Conservation (phyloP, 2,113 vertebrate genomes). For the Sakesphorus luctuosus region DNA sequence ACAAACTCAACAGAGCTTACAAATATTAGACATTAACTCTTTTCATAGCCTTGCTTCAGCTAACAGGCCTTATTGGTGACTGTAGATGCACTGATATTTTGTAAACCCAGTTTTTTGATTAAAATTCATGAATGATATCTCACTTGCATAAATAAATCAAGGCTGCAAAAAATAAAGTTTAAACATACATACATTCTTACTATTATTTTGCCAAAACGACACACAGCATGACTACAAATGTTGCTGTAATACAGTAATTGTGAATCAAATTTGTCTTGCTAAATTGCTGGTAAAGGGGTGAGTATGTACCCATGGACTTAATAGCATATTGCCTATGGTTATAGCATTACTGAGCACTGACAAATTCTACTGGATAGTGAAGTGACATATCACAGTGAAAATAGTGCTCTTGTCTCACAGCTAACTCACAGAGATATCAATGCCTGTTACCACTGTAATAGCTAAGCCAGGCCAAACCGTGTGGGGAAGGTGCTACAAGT, state of each 20-base stretch:
- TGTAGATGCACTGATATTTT: conserved; percentile 64
- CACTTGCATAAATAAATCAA: conserved; percentile 77
- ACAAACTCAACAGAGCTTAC: conserved; percentile 62
- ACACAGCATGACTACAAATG: not conserved
- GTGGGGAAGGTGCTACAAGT: not conserved
- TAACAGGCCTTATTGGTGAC: conserved; percentile 59
- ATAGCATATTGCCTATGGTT: not conserved
- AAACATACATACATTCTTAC: conserved; percentile 61
- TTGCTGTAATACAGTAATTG: not conserved
- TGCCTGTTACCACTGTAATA: not conserved
- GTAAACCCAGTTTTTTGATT: conserved; percentile 67
- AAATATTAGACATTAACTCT: conserved; percentile 60
- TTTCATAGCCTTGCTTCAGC: conserved; percentile 57
- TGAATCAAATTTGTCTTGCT: not conserved
- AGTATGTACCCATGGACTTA: not conserved
- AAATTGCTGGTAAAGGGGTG: not conserved
- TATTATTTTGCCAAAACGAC: conserved; percentile 64
- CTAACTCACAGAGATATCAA: not conserved
- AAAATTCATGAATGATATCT: conserved; percentile 72
- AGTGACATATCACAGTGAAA: not conserved
- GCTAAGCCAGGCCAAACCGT: not conserved
- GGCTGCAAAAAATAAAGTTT: conserved; percentile 73
- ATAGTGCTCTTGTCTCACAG: not conserved
- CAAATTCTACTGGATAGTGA: not conserved
- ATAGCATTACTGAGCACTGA: not conserved